Base-by-base conservation (phyloP, 1,140 invertebrate species). In the Lordiphosa clarofinis region DNA sequence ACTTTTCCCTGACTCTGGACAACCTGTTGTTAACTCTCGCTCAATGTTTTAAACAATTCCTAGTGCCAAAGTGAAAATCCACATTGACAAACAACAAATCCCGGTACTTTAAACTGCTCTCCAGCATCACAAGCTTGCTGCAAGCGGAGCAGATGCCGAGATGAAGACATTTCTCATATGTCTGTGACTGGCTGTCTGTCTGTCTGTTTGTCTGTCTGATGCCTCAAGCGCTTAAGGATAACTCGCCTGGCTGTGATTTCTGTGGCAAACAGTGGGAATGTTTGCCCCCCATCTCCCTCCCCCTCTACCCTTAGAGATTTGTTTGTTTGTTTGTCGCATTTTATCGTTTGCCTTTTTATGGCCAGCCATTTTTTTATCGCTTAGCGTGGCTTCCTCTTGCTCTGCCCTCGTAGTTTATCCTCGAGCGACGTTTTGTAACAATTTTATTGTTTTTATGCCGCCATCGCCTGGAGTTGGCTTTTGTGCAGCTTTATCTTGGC, bases 401-500 rank as follows among this genome's bases (percentile, higher is more conserved):
- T 3, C 3, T n/a, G 31, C 36, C 31, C 59, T 71, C 21, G 24
- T 55, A 53, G 50, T 65, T 84, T 84, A 82, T 86, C 78, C 70
- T 56, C 55, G 42, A 52, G 59, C 78, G 57, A 70, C 73, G 56
- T 79, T 84, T 86, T 78, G 69, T 84, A 71, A 82, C 68, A 73
- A 71, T 86, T 84, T 84, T 84, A 84, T 84, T 84, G 78, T 84
- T 84, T 68, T 84, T 76, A 57, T 63, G 68, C 53, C 58, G 59
- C 33, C 58, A 54, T 37, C 19, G 56, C 56, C 48, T 59, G 37
- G 43, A 58, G 73, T 60, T 68, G 68, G 57, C 56, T 72, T 58
- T 71, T 68, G 47, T 64, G 52, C 54, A 55, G 71, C 55, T 78
- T 68, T 69, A 70, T 74, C 49, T 44, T 31, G 28, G 28, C 24